phyloP scores from a whole-genome alignment of 2,797 vertebrate species.

The Sebastes jordani region DNA sequence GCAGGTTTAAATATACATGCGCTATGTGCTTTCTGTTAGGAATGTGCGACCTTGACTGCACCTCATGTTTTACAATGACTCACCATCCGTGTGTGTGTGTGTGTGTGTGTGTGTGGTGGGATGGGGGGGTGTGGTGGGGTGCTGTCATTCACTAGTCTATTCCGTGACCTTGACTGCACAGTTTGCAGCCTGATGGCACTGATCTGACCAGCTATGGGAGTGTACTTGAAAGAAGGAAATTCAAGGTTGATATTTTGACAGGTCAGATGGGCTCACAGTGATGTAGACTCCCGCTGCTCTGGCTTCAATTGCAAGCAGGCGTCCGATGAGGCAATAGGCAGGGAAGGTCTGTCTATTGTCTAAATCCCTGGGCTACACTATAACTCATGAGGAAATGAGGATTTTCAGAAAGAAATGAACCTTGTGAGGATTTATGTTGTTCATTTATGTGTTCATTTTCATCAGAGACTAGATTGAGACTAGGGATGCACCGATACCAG shows the following conservation, averaged over 20 bases:
- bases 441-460: neutral
- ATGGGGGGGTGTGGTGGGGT: too few species aligned
- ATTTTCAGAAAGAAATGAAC: neutral
- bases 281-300: neutral
- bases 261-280: neutral
- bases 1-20: constrained; percentile 51
- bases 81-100: neutral
- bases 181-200: neutral
- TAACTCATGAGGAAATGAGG: neutral
- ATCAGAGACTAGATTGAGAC: too few species aligned
- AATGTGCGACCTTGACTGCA: constrained; percentile 43
- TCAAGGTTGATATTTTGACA: constrained; percentile 11
- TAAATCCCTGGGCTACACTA: neutral
- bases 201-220: neutral
- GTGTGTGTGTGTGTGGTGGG: neutral
- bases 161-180: too few species aligned
- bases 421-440: neutral
- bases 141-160: too few species aligned
- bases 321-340: neutral
- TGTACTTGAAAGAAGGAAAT: neutral
- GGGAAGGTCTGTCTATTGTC: constrained; percentile 14
- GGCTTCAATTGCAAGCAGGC: constrained; percentile 23
- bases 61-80: constrained; percentile 52
- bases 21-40: constrained; percentile 23
- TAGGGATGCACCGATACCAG: too few species aligned